phyloP scores from a whole-genome alignment of 1,140 invertebrate genomes.

The Drosophila lacertosa region DNA sequence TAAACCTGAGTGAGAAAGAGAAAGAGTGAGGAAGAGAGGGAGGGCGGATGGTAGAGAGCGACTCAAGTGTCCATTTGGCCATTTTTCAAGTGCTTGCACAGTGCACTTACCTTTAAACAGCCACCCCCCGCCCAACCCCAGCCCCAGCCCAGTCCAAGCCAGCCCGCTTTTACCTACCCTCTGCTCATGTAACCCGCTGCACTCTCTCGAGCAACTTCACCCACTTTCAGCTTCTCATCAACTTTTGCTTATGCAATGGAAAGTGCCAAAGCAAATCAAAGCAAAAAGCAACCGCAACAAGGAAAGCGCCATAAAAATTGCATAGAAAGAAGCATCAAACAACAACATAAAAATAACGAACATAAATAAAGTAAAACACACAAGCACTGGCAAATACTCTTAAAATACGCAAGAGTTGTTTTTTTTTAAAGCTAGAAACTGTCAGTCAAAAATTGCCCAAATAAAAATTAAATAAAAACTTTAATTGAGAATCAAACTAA shows the following conservation, averaged over 20 bases:
- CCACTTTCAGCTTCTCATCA: conserved; percentile 41
- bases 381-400: conserved; percentile 1
- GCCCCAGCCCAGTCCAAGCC: background rate
- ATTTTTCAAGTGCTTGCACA: conserved; percentile 54
- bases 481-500: too few species aligned
- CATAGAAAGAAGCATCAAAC: conserved; percentile 31
- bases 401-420: background rate
- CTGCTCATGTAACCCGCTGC: too few species aligned
- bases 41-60: background rate
- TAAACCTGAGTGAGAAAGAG: background rate
- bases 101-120: conserved; percentile 3
- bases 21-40: background rate
- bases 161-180: too few species aligned
- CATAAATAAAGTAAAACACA: background rate
- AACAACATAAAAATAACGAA: conserved; percentile 2
- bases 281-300: conserved; percentile 36
- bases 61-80: conserved; percentile 41
- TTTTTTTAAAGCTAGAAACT: background rate
- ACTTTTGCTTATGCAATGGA: conserved; percentile 73
- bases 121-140: background rate
- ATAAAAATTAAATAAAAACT: too few species aligned
- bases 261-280: conserved; percentile 58
- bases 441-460: too few species aligned
- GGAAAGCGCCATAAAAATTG: conserved; percentile 24
- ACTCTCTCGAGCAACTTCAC: conserved; percentile 17